These are phyloP conservation scores for Scytalopus superciliaris DNA, from an alignment of 2,113 vertebrate species.

Conservation along the genomic window DNA sequence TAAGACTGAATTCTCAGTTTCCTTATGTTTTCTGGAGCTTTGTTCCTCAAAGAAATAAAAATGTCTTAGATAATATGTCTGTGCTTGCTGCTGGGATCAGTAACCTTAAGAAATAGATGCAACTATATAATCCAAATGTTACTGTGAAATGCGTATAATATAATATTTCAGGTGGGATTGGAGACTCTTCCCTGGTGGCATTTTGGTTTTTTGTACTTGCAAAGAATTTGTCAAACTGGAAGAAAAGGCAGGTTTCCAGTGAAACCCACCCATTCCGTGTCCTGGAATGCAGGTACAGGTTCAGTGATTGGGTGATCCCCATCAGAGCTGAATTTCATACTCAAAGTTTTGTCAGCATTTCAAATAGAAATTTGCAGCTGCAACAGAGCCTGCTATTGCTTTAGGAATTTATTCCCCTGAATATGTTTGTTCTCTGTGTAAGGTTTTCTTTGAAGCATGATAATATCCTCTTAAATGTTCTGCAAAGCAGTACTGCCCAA, in stretches of 20 bases:
- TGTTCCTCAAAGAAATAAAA: not conserved
- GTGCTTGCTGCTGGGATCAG: not conserved
- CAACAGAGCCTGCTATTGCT: not conserved
- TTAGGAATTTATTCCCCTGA: not conserved
- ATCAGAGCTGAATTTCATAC: not conserved
- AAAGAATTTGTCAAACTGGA: not conserved
- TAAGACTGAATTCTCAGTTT: not conserved
- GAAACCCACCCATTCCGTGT: not conserved
- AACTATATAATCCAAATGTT: not conserved
- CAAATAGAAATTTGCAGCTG: not conserved
- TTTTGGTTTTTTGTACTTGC: not conserved
- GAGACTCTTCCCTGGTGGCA: not conserved
- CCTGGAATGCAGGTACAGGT: not conserved
- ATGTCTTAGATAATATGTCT: not conserved
- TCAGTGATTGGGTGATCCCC: not conserved
- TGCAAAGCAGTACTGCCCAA: not conserved
- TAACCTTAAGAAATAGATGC: not conserved
- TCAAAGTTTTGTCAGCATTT: not conserved
- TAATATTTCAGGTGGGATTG: not conserved
- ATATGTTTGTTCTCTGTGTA: not conserved
- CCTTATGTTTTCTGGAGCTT: not conserved
- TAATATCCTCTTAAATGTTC: not conserved
- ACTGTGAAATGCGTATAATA: not conserved
- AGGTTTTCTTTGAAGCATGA: not conserved
- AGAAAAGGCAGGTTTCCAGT: not conserved